Evolutionary conservation across 2,888 invertebrate species (phyloP).

Genomic region (Seira musarum): DNA sequence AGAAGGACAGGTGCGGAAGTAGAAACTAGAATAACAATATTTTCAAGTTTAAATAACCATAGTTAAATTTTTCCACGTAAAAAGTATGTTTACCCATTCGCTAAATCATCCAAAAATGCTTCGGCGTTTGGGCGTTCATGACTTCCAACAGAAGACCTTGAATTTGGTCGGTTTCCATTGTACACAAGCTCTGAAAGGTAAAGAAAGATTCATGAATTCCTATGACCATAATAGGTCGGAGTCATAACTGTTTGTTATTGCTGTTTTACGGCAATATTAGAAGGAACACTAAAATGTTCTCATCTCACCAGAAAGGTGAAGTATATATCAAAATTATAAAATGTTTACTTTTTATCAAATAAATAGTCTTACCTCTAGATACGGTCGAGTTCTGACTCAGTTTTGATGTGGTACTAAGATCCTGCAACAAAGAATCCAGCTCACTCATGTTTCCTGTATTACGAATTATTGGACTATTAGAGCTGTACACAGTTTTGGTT

Average conservation of each 20-base stretch:
- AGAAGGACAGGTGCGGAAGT: too few species aligned
- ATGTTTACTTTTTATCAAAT: too few species aligned
- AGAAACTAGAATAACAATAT: too few species aligned
- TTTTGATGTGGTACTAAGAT: conserved; percentile 78
- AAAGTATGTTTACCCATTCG: conserved; percentile 79
- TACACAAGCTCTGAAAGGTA: conserved; percentile 65
- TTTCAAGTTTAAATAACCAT: too few species aligned
- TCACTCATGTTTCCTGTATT: conserved; percentile 77
- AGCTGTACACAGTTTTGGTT: conserved; percentile 70
- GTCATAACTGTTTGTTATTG: too few species aligned
- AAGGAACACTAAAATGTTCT: too few species aligned
- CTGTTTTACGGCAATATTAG: too few species aligned
- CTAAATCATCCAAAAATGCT: conserved; percentile 89
- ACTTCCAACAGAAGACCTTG: conserved; percentile 68
- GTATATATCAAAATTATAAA: too few species aligned
- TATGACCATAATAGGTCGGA: too few species aligned
- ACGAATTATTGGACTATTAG: conserved; percentile 67
- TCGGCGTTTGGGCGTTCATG: conserved; percentile 84
- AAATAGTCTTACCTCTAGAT: conserved; percentile 54
- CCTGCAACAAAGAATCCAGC: conserved; percentile 91
- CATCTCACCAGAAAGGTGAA: too few species aligned
- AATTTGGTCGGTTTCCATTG: conserved; percentile 69
- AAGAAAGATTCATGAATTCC: conserved; percentile 3
- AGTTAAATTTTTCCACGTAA: too few species aligned
- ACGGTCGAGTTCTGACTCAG: conserved; percentile 65